phyloP scores from a whole-genome alignment of 2,888 invertebrate genomes.

The Brenthis daphne region DNA sequence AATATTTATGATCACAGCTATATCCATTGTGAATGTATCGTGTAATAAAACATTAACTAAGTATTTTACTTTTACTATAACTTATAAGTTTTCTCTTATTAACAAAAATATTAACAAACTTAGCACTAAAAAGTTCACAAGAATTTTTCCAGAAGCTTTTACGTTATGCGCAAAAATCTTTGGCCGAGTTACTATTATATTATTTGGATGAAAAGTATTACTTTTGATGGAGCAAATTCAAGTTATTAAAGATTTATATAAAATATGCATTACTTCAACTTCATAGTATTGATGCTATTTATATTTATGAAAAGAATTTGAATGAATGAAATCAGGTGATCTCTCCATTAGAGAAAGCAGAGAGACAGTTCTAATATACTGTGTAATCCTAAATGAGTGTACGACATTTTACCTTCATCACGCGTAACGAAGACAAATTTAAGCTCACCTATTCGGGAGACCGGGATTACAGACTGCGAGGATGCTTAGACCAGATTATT shows the following conservation, averaged over 20 bases:
- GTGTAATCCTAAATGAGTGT: conserved; percentile 53
- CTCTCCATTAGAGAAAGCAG: neutral
- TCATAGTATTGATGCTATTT: too few relatives aligned
- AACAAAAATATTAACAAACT: neutral
- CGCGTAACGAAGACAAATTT: conserved; percentile 72
- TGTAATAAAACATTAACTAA: too few relatives aligned
- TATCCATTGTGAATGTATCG: too few relatives aligned
- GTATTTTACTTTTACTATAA: too few relatives aligned
- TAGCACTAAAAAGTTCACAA: conserved; percentile 7
- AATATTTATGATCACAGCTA: too few relatives aligned
- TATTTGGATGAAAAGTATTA: conserved; percentile 2
- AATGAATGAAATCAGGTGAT: conserved; percentile 11
- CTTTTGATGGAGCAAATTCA: neutral
- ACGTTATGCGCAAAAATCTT: conserved; percentile 6
- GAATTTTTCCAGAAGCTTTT: conserved; percentile 7
- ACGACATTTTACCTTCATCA: conserved; percentile 53
- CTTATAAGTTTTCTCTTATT: neutral
- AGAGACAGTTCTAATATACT: conserved; percentile 46
- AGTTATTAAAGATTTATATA: neutral
- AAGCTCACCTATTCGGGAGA: conserved; percentile 51
- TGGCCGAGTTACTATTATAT: conserved; percentile 4
- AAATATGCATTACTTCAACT: too few relatives aligned
- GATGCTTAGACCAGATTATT: conserved; percentile 37
- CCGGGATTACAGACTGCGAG: conserved; percentile 45
- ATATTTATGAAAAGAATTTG: neutral